Conservation (phyloP, 1,140 invertebrate genomes). For the Himalopsyche phryganea region DNA sequence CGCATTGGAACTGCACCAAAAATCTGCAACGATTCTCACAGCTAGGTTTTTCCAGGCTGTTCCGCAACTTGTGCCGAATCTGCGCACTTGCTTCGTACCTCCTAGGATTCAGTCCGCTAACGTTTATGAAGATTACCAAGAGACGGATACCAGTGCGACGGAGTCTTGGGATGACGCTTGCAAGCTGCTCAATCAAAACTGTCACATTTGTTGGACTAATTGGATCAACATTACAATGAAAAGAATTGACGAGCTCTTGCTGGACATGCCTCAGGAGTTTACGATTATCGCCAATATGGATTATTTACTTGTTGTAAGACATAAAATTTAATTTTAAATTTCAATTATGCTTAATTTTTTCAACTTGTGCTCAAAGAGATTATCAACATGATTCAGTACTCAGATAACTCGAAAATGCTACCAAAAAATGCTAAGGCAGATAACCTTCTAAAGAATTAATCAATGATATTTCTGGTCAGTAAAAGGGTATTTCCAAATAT, state of each 20-base stretch:
- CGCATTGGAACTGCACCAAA: slow-evolving; percentile 41
- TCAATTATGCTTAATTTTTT: background rate
- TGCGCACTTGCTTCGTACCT: slow-evolving; percentile 65
- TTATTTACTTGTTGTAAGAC: slow-evolving; percentile 52
- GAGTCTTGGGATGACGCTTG: slow-evolving; percentile 64
- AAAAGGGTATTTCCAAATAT: too few species aligned
- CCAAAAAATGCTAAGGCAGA: too few species aligned
- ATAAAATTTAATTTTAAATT: too few species aligned
- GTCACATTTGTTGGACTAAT: slow-evolving; percentile 58
- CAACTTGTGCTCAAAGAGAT: background rate
- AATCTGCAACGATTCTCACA: slow-evolving; percentile 47
- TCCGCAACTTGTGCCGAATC: slow-evolving; percentile 58
- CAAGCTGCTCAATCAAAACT: slow-evolving; percentile 57
- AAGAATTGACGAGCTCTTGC: slow-evolving; percentile 42
- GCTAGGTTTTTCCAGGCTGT: slow-evolving; percentile 61
- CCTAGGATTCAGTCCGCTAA: slow-evolving; percentile 35
- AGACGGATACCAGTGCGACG: slow-evolving; percentile 36
- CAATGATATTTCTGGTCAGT: too few species aligned
- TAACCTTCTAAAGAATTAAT: too few species aligned
- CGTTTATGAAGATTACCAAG: slow-evolving; percentile 29
- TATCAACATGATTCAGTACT: too few species aligned
- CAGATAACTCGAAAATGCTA: too few species aligned
- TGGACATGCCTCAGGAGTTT: slow-evolving; percentile 44
- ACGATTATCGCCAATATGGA: slow-evolving; percentile 49
- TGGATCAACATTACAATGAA: slow-evolving; percentile 56